Base-by-base conservation (phyloP, 2,113 vertebrate genomes). In the Prionailurus bengalensis region DNA sequence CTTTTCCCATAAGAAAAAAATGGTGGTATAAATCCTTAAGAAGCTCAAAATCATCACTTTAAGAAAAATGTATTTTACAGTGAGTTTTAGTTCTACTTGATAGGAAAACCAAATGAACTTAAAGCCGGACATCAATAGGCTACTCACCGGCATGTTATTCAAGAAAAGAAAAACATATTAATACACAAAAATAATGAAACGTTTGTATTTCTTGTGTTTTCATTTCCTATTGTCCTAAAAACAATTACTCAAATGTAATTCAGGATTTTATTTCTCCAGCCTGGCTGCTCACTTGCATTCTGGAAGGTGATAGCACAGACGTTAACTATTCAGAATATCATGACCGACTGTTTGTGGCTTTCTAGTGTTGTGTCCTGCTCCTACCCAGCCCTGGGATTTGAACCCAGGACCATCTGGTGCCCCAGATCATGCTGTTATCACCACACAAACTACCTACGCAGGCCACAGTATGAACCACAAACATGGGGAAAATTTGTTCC, bases 191-290 rank as follows among this genome's bases (percentile, higher is more conserved):
- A 66, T 31, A 70, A 5, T 48, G 76, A 90, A 71, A 76, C 42
- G 31, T 19, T 86, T 97, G 88, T 82, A 87, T 92, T 94, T 92
- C 48, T 61, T 81, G 5, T 63, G n/a, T 19, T 91, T 97, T 92
- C 79, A 84, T 92, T 94, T 88, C 48, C 66, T 82, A 4, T 63
- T 89, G 16, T 89, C 23, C 68, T 93, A 11, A 91, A 97, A 91
- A 66, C 21, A 95, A 25, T 83, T 42, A 68, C 51, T 45, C 29
- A 94, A 88, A 66, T 70, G 17, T 42, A 71, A 86, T 81, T 71
- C 9, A 48, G 53, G 73, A 45, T 55, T 65, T 29, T 25, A n/a
- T 17, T 90, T 94, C 58, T 82, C 83, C 33, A 65, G 23, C 51
- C 42, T 89, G 68, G 61, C 33, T 80, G 66, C 70, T 87, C 53